These are phyloP conservation scores for Yasuhikotakia modesta DNA, from an alignment of 2,797 vertebrate species.

Conservation along the genomic window DNA sequence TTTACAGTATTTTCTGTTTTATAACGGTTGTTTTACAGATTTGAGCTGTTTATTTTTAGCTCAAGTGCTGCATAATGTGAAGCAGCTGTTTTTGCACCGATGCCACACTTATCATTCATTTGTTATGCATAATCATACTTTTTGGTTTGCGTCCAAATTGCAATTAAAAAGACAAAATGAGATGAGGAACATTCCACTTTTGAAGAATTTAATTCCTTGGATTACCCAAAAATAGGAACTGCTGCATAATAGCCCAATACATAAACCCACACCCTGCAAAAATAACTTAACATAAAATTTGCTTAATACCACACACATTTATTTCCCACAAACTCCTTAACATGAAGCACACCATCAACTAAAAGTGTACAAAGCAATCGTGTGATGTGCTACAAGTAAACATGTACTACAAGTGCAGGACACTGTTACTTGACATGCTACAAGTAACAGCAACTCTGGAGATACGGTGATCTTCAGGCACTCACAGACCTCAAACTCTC, in stretches of 20 bases:
- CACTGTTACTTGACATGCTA: too few relatives aligned
- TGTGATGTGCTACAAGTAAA: slow-evolving; percentile 7
- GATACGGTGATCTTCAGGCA: not conserved
- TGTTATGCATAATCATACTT: not conserved
- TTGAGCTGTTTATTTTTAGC: not conserved
- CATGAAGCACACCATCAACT: not conserved
- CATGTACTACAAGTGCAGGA: too few relatives aligned
- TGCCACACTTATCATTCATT: not conserved
- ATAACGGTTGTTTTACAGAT: not conserved
- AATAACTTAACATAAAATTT: not conserved
- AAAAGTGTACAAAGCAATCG: not conserved
- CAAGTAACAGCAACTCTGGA: not conserved
- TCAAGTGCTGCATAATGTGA: not conserved
- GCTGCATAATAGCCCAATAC: not conserved
- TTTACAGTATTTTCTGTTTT: not conserved
- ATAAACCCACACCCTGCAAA: not conserved
- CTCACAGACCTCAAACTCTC: slow-evolving; percentile 1
- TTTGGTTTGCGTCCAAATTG: not conserved
- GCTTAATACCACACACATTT: not conserved
- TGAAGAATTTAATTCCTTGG: not conserved
- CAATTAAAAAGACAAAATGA: not conserved
- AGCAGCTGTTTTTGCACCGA: not conserved
- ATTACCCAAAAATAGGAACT: not conserved
- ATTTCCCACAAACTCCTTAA: not conserved
- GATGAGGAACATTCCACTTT: not conserved